Base-by-base conservation (phyloP, 2,113 vertebrate species). In the Gavialis gangeticus region DNA sequence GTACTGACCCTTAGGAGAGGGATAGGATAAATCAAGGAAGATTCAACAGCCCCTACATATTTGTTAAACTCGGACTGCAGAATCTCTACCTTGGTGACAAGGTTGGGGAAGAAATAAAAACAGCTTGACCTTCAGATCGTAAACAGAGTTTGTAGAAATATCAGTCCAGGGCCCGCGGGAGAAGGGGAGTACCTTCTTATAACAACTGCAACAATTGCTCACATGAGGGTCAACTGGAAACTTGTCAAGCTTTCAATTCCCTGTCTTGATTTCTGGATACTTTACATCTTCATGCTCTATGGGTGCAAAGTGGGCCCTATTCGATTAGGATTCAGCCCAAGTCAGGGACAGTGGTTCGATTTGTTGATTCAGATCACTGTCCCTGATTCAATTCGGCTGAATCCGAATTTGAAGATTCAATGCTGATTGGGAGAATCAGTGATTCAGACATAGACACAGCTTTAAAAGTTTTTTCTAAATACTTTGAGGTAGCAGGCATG, bases 131-230 rank as follows among this genome's bases (percentile, higher is more conserved):
- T 82, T 55, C 30, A 90, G 79, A 87, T 89, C 71, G 54, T 57
- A 77, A 27, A n/a, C 8, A 76, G 82, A 85, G 27, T 64, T 56
- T 22, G 21, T 5, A 78, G 21, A 84, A 57, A 30, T 82, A 63
- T 10, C 60, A 85, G 59, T 1, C 34, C n/a, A 84, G 59, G 30
- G 22, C 46, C 18, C 64, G 64, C 9, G 73, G 67, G 21, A 55
- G 46, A 82, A 96, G 18, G 46, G 46, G 8, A 46, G 75, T 60
- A 34, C 4, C 10, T 10, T 88, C 92, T 88, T 62, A 81, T 87
- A 93, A 69, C 69, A 87, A 67, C 59, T 24, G 66, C 1, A 66
- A 12, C 28, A 82, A 85, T 81, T 85, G 91, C 94, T 84, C 95
- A 71, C 81, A 75, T 77, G 77, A 92, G 69, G 21, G 28, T 75